These are phyloP conservation scores for Gadopsis bispinosus DNA, from an alignment of 2,797 vertebrate species.

Conservation along the genomic window DNA sequence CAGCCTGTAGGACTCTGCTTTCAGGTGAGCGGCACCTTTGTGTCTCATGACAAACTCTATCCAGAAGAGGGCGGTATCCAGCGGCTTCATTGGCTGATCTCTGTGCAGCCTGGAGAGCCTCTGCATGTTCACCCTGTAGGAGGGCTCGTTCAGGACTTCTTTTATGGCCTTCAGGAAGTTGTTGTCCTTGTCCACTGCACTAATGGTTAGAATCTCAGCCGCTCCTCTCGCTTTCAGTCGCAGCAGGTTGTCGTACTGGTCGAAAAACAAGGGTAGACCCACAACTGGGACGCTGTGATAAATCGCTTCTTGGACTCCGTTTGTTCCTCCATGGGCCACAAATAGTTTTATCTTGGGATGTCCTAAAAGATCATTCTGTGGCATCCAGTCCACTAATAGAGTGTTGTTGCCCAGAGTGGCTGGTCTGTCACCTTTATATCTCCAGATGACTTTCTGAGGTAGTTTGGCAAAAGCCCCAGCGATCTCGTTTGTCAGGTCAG, in stretches of 20 bases:
- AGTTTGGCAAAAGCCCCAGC: conserved; percentile 79
- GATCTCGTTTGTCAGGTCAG: conserved; percentile 67
- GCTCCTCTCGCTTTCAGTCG: conserved; percentile 71
- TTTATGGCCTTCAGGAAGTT: conserved; percentile 64
- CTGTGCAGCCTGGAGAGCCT: conserved; percentile 77
- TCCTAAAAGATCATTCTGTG: conserved; percentile 83
- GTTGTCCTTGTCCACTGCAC: conserved; percentile 61
- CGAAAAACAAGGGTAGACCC: conserved; percentile 76
- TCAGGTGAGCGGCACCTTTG: conserved; percentile 77
- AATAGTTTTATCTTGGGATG: conserved; percentile 77
- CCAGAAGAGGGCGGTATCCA: conserved; percentile 83
- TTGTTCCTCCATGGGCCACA: conserved; percentile 83
- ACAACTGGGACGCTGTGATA: conserved; percentile 77
- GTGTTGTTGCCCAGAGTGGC: conserved; percentile 82
- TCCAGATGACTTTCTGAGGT: conserved; percentile 86
- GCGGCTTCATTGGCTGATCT: conserved; percentile 72
- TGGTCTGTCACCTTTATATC: conserved; percentile 76
- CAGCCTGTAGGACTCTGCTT: conserved; percentile 76
- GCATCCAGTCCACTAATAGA: conserved; percentile 81
- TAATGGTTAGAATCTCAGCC: conserved; percentile 56
- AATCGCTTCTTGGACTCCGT: conserved; percentile 79
- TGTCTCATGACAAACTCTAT: conserved; percentile 81
- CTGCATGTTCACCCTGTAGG: conserved; percentile 80
- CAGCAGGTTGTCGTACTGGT: conserved; percentile 80
- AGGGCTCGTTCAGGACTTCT: conserved; percentile 77